Conservation (phyloP, 2,888 invertebrate species). For the Archips xylosteana region DNA sequence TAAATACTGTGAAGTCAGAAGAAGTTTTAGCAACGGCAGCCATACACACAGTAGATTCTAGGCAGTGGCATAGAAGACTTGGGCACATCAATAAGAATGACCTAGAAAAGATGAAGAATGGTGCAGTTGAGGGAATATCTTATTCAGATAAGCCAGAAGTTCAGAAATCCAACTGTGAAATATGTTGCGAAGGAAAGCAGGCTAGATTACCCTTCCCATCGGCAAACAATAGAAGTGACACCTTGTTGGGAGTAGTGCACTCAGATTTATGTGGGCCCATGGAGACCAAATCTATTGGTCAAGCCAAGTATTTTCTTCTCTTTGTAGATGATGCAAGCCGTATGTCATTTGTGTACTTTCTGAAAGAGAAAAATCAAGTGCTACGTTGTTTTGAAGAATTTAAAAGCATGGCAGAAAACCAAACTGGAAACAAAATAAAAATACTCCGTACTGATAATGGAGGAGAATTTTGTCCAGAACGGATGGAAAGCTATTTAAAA, state of each 20-base stretch:
- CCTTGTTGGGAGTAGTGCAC: background rate
- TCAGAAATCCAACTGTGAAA: constrained; percentile 24
- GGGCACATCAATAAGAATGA: constrained; percentile 45
- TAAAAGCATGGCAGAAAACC: no score
- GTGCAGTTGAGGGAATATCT: constrained; percentile 42
- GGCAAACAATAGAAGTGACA: background rate
- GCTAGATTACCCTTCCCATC: background rate
- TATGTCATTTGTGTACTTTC: no score
- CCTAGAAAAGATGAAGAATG: constrained; percentile 45
- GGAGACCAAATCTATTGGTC: background rate
- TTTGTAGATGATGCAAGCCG: no score
- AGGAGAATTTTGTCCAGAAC: no score
- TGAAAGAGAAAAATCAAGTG: no score
- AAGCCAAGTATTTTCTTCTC: no score
- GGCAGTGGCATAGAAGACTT: constrained; percentile 43
- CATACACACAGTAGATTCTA: constrained; percentile 1
- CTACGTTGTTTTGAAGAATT: no score
- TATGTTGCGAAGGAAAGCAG: constrained; percentile 2
- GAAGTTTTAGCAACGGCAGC: background rate
- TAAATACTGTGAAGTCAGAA: constrained; percentile 15
- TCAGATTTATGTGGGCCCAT: no score
- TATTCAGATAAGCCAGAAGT: constrained; percentile 25
- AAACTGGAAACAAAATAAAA: no score
- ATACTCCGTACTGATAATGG: no score
- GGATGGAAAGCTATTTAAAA: no score